Evolutionary conservation across 2,113 vertebrate species (phyloP).

Genomic region (Haemorhous mexicanus): DNA sequence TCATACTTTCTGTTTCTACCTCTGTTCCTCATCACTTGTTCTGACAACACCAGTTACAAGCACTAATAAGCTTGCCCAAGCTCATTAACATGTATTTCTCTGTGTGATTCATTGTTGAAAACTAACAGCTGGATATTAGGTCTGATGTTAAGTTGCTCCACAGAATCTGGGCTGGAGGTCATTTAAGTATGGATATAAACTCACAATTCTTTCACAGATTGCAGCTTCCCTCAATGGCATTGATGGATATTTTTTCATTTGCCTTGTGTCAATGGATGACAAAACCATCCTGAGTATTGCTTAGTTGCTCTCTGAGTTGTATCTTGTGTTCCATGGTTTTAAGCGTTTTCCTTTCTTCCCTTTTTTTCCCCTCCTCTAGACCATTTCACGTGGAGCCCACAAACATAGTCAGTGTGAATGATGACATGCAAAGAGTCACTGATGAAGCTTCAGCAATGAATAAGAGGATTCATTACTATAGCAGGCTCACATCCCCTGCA

Average conservation of each 20-base stretch:
- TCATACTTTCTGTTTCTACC: background rate
- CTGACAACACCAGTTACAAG: background rate
- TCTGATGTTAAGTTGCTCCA: background rate
- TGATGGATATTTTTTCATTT: background rate
- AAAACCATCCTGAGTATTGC: background rate
- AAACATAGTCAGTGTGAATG: constrained; percentile 80
- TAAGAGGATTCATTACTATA: constrained; percentile 93
- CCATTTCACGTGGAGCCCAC: constrained; percentile 92
- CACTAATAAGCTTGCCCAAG: background rate
- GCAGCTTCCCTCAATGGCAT: constrained; percentile 1
- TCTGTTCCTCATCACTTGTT: background rate
- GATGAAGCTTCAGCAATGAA: constrained; percentile 89
- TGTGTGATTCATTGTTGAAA: background rate
- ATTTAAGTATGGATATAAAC: background rate
- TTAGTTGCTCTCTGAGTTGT: background rate
- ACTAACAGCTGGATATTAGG: background rate
- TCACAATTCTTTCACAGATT: background rate
- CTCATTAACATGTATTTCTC: background rate
- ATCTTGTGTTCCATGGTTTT: background rate
- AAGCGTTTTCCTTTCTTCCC: constrained; percentile 6
- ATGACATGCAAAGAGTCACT: constrained; percentile 80
- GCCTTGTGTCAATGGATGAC: background rate
- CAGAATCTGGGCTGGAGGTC: background rate
- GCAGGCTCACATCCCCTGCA: constrained; percentile 81
- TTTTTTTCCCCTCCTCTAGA: constrained; percentile 61